Conservation (phyloP, 2,113 vertebrate species). For the Gadus macrocephalus region DNA sequence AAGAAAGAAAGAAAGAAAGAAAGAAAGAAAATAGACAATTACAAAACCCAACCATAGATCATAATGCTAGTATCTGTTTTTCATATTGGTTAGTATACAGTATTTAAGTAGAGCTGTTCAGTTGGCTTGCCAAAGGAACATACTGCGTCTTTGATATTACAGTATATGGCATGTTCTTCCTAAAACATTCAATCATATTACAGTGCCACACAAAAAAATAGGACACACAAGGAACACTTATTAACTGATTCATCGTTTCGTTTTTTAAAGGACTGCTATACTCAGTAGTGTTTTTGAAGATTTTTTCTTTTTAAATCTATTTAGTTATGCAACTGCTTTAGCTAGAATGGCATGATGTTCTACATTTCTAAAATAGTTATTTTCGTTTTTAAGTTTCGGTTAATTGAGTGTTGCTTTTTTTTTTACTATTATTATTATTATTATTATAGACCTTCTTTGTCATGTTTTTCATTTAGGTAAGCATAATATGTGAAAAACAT, state of each 20-base stretch:
- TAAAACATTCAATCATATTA: conserved; percentile 50
- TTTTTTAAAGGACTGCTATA: conserved; percentile 42
- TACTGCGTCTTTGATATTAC: conserved; percentile 54
- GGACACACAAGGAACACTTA: conserved; percentile 42
- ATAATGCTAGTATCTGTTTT: conserved; percentile 52
- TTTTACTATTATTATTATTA: background rate
- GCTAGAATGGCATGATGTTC: conserved; percentile 51
- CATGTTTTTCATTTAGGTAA: conserved; percentile 42
- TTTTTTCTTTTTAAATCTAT: conserved; percentile 12
- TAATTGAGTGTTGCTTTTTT: conserved; percentile 7
- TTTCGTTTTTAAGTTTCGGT: conserved; percentile 17
- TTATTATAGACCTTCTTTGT: conserved; percentile 31
- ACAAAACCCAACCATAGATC: conserved; percentile 30
- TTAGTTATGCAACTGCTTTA: conserved; percentile 19
- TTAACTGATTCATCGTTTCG: conserved; percentile 30
- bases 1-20: conserved; percentile 34
- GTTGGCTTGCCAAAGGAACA: conserved; percentile 65
- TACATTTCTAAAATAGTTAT: conserved; percentile 27
- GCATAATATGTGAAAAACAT: conserved; percentile 44
- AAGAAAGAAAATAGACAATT: background rate
- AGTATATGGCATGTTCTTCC: conserved; percentile 65
- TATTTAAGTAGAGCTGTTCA: conserved; percentile 52
- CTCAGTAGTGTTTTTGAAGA: conserved; percentile 51
- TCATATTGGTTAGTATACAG: conserved; percentile 50
- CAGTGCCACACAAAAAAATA: conserved; percentile 50